Conservation (phyloP, 2,888 invertebrate genomes). For the Tiliacea citrago region DNA sequence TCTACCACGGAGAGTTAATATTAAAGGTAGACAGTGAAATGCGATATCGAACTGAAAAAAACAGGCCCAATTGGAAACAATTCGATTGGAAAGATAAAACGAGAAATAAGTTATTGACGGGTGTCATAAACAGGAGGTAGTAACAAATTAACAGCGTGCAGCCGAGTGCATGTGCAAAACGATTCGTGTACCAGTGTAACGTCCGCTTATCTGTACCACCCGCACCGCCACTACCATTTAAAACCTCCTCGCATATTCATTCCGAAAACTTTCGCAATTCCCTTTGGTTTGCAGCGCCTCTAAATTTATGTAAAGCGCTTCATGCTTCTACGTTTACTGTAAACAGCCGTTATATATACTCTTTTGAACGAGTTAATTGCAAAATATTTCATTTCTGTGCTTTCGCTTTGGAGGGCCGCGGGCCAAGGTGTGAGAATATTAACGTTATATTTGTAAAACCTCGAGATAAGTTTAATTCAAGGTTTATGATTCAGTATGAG, state of each 20-base stretch:
- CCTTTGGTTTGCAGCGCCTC: conserved; percentile 78
- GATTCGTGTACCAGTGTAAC: conserved; percentile 31
- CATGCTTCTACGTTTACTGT: conserved; percentile 65
- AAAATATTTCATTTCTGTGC: conserved; percentile 53
- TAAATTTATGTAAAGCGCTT: conserved; percentile 77
- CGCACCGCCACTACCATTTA: conserved; percentile 68
- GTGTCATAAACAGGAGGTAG: conserved; percentile 50
- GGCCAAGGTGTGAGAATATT: conserved; percentile 43
- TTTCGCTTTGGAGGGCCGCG: conserved; percentile 33
- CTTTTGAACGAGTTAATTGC: conserved; percentile 57
- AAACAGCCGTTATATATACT: conserved; percentile 49
- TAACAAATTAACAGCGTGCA: conserved; percentile 61
- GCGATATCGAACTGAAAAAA: background rate
- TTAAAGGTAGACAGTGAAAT: conserved; percentile 13
- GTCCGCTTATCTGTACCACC: conserved; percentile 66
- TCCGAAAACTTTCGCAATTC: conserved; percentile 82
- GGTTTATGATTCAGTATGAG: conserved; percentile 68
- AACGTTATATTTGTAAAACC: conserved; percentile 49
- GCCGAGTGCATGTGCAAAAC: conserved; percentile 54
- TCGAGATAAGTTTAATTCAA: conserved; percentile 64
- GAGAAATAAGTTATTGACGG: conserved; percentile 37
- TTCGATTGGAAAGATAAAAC: conserved; percentile 29
- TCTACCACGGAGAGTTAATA: conserved; percentile 1
- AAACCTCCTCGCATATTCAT: conserved; percentile 83
- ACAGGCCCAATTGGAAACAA: conserved; percentile 4